phyloP scores from a whole-genome alignment of 2,113 vertebrate species.

The Lutjanus erythropterus region DNA sequence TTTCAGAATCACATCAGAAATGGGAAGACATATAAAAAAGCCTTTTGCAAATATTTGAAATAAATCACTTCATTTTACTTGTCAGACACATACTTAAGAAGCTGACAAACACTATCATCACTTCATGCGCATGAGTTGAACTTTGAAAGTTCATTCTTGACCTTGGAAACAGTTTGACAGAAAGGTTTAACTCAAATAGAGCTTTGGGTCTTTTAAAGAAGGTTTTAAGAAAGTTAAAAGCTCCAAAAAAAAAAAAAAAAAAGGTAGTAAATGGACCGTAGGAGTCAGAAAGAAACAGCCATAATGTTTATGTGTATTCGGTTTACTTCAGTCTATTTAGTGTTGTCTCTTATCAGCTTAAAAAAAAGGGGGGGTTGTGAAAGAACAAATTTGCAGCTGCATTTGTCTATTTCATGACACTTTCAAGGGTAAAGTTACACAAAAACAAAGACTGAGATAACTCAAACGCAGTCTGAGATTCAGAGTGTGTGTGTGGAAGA shows the following conservation, averaged over 20 bases:
- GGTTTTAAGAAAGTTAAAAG: neutral
- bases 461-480: constrained; percentile 42
- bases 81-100: constrained; percentile 14
- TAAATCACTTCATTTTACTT: constrained; percentile 21
- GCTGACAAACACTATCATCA: constrained; percentile 3
- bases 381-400: neutral
- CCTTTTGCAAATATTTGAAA: constrained; percentile 10
- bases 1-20: constrained; percentile 29
- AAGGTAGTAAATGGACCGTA: neutral
- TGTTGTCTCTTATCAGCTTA: constrained; percentile 3
- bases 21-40: neutral
- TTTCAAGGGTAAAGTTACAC: constrained; percentile 26
- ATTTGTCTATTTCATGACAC: constrained; percentile 24
- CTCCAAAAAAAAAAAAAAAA: neutral
- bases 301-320: neutral
- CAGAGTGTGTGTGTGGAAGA: constrained; percentile 55
- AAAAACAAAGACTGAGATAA: constrained; percentile 35
- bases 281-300: constrained; percentile 11
- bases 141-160: neutral
- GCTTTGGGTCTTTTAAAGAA: constrained; percentile 2
- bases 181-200: neutral
- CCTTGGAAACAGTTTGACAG: neutral
- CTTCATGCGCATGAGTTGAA: neutral
- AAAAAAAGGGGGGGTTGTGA: neutral
- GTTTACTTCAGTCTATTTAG: neutral